A percentile compares a stretch with the other conserved stretches of the same genome.
phyloP scores from a whole-genome alignment of 2,888 invertebrate species.

The Adelognathus sp. region DNA sequence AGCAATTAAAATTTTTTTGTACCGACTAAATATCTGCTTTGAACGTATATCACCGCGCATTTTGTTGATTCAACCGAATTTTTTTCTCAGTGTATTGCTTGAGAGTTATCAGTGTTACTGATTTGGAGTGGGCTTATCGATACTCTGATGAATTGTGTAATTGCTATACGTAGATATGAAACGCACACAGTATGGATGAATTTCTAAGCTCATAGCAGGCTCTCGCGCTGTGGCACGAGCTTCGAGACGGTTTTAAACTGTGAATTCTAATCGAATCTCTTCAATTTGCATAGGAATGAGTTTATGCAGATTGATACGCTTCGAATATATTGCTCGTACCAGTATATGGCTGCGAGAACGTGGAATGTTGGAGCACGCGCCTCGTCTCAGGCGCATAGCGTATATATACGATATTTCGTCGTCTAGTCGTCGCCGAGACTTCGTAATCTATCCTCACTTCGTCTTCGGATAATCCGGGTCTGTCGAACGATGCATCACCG shows the following conservation, averaged over 20 bases:
- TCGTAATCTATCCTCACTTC: not conserved
- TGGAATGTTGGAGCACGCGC: constrained; percentile 62
- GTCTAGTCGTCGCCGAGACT: constrained; percentile 52
- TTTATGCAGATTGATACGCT: constrained; percentile 80
- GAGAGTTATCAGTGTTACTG: not conserved
- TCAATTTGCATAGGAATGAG: constrained; percentile 77
- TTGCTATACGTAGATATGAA: constrained; percentile 20
- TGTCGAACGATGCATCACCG: constrained; percentile 28
- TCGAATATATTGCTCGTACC: constrained; percentile 68
- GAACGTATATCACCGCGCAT: no score
- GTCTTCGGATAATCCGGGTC: constrained; percentile 35
- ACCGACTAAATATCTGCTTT: no score
- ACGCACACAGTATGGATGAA: constrained; percentile 17
- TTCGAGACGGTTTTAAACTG: constrained; percentile 51
- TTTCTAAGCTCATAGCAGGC: constrained; percentile 16
- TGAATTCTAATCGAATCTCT: constrained; percentile 65
- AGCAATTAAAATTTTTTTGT: no score
- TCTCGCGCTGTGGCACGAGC: constrained; percentile 13
- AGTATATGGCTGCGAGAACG: constrained; percentile 55
- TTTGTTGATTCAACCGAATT: no score
- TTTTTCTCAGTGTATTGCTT: no score
- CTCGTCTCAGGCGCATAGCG: constrained; percentile 38
- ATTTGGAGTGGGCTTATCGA: constrained; percentile 24
- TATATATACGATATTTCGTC: constrained; percentile 36
- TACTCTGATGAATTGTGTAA: constrained; percentile 42